A percentile compares a stretch with the other conserved stretches of the same genome.
Conservation (phyloP, 1,140 invertebrate species). For the Phthorimaea operculella region DNA sequence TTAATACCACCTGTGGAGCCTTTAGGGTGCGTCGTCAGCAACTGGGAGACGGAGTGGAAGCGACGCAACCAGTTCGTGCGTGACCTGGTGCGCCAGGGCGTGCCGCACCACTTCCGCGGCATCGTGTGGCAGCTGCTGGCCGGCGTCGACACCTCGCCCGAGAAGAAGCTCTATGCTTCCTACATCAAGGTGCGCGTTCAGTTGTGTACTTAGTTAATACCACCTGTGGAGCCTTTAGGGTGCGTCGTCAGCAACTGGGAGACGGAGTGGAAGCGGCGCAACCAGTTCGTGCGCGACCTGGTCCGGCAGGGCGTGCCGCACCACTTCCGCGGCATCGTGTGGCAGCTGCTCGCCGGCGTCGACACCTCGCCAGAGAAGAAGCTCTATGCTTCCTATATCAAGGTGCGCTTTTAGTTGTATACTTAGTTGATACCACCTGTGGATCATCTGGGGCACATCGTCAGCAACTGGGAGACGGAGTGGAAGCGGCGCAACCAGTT, state of each 20-base stretch:
- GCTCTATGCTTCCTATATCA: too few species aligned
- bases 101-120: conserved; percentile 96
- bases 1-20: conserved; percentile 90
- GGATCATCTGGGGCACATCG: too few species aligned
- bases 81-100: conserved; percentile 93
- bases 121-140: conserved; percentile 98
- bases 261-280: conserved; percentile 86
- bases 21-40: conserved; percentile 92
- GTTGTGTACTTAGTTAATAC: too few species aligned
- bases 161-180: conserved; percentile 95
- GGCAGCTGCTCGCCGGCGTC: too few species aligned
- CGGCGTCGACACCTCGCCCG: conserved; percentile 85
- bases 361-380: too few species aligned
- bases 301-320: too few species aligned
- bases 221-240: conserved; percentile 94
- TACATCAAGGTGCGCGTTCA: conserved; percentile 93
- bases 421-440: too few species aligned
- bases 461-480: too few species aligned
- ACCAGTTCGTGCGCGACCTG: conserved; percentile 86
- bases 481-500: too few species aligned
- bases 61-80: conserved; percentile 86
- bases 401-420: too few species aligned
- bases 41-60: conserved; percentile 93
- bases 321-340: too few species aligned
- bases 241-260: conserved; percentile 95